Percentiles rank a stretch among this genome's conserved stretches.
phyloP scores from a whole-genome alignment of 2,888 invertebrate genomes.

The Invenusta paracnida region DNA sequence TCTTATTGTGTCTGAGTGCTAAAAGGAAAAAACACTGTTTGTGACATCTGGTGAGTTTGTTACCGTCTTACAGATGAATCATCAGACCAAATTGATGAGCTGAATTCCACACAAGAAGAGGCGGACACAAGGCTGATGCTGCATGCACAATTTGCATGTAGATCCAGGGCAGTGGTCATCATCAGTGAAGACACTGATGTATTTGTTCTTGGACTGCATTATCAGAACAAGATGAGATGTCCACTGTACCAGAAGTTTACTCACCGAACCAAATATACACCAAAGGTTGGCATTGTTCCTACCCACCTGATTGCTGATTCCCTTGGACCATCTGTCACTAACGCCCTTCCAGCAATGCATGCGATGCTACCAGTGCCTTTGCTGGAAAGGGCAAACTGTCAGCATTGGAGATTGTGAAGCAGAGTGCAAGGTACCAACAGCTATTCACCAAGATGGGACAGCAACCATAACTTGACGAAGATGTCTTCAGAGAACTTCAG shows the following conservation, averaged over 20 bases:
- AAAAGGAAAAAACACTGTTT: not conserved
- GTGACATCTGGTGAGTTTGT: not conserved
- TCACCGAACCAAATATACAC: not conserved
- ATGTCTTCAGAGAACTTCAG: conserved; percentile 2
- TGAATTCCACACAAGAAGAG: conserved; percentile 20
- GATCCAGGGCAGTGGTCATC: not conserved
- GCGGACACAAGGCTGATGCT: conserved; percentile 14
- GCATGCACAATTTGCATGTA: not conserved
- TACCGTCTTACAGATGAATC: conserved; percentile 1
- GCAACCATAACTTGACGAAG: conserved; percentile 9
- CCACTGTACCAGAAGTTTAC: not conserved
- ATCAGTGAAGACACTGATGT: not conserved
- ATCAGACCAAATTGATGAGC: not conserved
- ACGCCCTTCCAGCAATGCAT: not conserved
- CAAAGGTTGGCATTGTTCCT: not conserved
- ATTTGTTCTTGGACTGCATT: not conserved
- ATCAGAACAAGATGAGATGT: not conserved
- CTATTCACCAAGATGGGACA: conserved; percentile 4
- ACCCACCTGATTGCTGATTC: conserved; percentile 18
- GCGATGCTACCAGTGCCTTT: not conserved
- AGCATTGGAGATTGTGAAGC: conserved; percentile 22
- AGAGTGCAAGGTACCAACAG: conserved; percentile 14
- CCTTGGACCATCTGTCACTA: conserved; percentile 12
- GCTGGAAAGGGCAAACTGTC: conserved; percentile 13
- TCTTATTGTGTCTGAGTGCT: conserved; percentile 6